These are phyloP conservation scores for Siniperca undulata DNA, from an alignment of 2,797 vertebrate species.

Conservation along the genomic window DNA sequence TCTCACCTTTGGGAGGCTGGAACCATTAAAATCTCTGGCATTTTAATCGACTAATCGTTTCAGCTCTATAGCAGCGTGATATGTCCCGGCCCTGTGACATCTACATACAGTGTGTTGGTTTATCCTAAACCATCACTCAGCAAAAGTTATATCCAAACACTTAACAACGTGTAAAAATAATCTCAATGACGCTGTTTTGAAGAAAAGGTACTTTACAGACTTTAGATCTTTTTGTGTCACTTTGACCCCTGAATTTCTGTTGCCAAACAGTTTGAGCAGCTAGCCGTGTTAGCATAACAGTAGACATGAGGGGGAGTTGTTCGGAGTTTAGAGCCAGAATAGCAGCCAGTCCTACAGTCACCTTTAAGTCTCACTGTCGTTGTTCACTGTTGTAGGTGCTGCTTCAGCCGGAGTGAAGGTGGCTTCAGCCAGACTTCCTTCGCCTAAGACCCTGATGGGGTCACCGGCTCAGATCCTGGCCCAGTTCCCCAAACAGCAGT, in stretches of 20 bases:
- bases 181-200: neutral
- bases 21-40: too few relatives aligned
- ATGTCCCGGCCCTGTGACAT: too few relatives aligned
- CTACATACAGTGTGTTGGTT: too few relatives aligned
- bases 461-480: constrained; percentile 94
- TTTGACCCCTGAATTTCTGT: neutral
- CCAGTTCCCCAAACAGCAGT: constrained; percentile 95
- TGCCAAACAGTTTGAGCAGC: neutral
- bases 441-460: constrained; percentile 93
- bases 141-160: too few relatives aligned
- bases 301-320: neutral
- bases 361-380: neutral
- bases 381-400: constrained; percentile 76
- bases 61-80: too few relatives aligned
- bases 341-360: neutral
- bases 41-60: too few relatives aligned
- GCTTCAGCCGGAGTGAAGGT: constrained; percentile 93
- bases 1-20: too few relatives aligned
- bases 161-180: neutral
- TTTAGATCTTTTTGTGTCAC: neutral
- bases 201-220: neutral
- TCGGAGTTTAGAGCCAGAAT: neutral
- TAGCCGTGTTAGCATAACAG: neutral
- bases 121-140: too few relatives aligned
- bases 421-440: constrained; percentile 92